Evolutionary conservation across 2,888 invertebrate genomes (phyloP).

Genomic region (Malacosoma neustria): DNA sequence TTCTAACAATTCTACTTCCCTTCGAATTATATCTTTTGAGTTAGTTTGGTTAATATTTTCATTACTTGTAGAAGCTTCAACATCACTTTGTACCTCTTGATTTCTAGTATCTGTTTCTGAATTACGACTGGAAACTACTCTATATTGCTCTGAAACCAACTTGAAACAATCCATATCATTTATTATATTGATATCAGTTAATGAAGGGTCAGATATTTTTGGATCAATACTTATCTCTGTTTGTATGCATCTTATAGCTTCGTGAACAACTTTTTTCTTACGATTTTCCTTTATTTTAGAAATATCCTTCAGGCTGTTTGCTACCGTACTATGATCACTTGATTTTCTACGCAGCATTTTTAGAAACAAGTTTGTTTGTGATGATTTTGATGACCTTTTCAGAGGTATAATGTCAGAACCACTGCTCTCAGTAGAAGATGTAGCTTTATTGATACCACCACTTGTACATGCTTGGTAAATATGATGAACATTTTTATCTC

Average conservation of each 20-base stretch:
- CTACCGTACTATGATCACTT: slow-evolving; percentile 18
- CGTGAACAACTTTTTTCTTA: slow-evolving; percentile 19
- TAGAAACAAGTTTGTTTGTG: slow-evolving; percentile 44
- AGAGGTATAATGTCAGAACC: slow-evolving; percentile 14
- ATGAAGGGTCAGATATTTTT: slow-evolving; percentile 47
- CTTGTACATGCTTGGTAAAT: slow-evolving; percentile 11
- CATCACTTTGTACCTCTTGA: slow-evolving; percentile 9
- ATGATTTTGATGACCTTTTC: slow-evolving; percentile 36
- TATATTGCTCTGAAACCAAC: slow-evolving; percentile 34
- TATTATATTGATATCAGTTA: slow-evolving; percentile 49
- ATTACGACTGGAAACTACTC: slow-evolving; percentile 19
- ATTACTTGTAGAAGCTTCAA: slow-evolving; percentile 6
- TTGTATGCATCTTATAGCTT: slow-evolving; percentile 50
- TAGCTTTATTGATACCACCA: slow-evolving; percentile 2
- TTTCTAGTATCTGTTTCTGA: slow-evolving; percentile 12
- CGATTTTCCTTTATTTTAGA: slow-evolving; percentile 5
- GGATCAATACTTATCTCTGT: slow-evolving; percentile 64
- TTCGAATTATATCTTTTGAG: neutral
- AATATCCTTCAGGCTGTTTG: slow-evolving; percentile 3
- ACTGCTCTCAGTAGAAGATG: slow-evolving; percentile 5
- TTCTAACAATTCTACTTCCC: neutral
- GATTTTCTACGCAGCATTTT: slow-evolving; percentile 22
- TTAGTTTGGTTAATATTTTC: neutral
- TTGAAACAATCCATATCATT: slow-evolving; percentile 32
- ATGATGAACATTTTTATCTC: slow-evolving; percentile 8